phyloP scores from a whole-genome alignment of 2,888 invertebrate genomes.

The Heliconius ismenius region DNA sequence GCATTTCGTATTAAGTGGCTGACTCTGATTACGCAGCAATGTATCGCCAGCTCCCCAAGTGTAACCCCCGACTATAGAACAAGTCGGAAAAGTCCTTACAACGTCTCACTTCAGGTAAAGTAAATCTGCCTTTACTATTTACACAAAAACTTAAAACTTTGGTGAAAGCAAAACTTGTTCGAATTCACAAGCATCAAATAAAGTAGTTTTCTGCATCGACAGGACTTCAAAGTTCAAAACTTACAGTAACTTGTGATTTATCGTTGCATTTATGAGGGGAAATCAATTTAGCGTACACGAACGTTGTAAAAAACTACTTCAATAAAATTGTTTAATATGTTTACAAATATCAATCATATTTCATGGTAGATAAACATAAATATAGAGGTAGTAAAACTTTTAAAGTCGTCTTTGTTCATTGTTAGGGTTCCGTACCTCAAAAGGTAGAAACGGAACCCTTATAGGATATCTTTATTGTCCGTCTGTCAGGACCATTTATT shows the following conservation, averaged over 20 bases:
- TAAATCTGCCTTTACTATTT: conserved; percentile 1
- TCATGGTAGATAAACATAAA: neutral
- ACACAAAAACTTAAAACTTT: conserved; percentile 21
- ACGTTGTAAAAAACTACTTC: conserved; percentile 5
- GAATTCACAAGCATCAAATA: conserved; percentile 19
- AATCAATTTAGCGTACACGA: conserved; percentile 27
- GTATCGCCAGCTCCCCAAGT: too few relatives aligned
- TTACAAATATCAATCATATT: neutral
- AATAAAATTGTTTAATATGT: neutral
- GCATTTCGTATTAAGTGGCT: too few relatives aligned
- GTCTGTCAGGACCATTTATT: too few relatives aligned
- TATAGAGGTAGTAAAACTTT: neutral
- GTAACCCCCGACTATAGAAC: neutral
- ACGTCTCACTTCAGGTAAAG: neutral
- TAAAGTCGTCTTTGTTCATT: too few relatives aligned
- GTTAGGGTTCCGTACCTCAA: too few relatives aligned
- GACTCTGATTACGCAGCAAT: too few relatives aligned
- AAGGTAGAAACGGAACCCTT: too few relatives aligned
- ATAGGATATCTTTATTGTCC: too few relatives aligned
- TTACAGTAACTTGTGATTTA: conserved; percentile 25
- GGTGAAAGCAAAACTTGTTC: conserved; percentile 19
- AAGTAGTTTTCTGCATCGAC: conserved; percentile 27
- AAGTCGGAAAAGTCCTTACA: neutral
- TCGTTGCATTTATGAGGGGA: conserved; percentile 24
- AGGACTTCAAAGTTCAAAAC: conserved; percentile 25